These are phyloP conservation scores for Microtus montanus DNA, from an alignment of 2,113 vertebrate species.

Conservation along the genomic window DNA sequence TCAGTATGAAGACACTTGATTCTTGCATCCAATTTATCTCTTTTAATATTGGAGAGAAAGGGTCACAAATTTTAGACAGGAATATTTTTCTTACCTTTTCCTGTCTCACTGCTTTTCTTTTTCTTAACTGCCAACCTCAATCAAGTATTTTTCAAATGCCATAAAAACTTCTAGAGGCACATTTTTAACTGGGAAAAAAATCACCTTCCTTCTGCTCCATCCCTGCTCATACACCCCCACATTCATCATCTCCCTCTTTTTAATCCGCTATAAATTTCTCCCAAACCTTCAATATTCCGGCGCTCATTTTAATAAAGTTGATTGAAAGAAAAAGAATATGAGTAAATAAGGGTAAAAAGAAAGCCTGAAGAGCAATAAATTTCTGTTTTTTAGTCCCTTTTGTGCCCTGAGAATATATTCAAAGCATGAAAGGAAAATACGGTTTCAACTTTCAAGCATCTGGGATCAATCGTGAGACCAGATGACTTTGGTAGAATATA, in stretches of 20 bases:
- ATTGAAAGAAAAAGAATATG: slow-evolving; percentile 20
- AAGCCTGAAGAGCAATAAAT: background rate
- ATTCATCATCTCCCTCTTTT: background rate
- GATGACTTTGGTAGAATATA: slow-evolving; percentile 46
- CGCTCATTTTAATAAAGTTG: background rate
- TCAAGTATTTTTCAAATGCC: background rate
- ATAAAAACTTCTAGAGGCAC: slow-evolving; percentile 2
- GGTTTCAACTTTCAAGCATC: background rate
- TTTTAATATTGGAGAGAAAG: background rate
- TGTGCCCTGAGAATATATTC: slow-evolving; percentile 1
- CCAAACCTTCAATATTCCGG: background rate
- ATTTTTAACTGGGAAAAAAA: background rate
- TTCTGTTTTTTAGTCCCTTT: slow-evolving; percentile 26
- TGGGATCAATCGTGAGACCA: slow-evolving; percentile 40
- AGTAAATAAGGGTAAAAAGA: background rate
- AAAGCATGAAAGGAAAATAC: slow-evolving; percentile 45
- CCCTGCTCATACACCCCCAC: background rate
- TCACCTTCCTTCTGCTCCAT: background rate
- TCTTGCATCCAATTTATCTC: background rate
- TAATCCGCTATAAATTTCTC: slow-evolving; percentile 3
- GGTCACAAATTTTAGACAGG: background rate
- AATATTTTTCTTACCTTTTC: slow-evolving; percentile 12
- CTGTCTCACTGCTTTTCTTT: background rate
- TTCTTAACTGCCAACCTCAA: slow-evolving; percentile 8
- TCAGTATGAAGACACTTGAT: background rate